Conservation (phyloP, 1,140 invertebrate species). For the Tetraneura akinire region DNA sequence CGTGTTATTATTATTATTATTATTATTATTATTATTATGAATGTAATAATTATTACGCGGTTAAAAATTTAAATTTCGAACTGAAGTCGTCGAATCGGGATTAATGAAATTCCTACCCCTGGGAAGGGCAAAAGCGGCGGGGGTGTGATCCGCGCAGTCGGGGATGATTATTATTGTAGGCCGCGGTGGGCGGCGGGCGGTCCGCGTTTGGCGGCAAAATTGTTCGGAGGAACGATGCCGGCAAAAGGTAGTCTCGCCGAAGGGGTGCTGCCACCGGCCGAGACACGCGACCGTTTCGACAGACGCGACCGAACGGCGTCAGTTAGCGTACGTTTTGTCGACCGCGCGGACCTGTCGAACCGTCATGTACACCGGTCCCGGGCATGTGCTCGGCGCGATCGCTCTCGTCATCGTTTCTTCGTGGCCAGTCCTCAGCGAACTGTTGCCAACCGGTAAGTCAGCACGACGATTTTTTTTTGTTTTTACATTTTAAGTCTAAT, state of each 20-base stretch:
- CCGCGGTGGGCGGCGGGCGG: not conserved
- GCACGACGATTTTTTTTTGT: too few relatives aligned
- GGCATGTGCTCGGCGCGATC: conserved; percentile 35
- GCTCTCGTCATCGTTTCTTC: not conserved
- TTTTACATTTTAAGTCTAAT: too few relatives aligned
- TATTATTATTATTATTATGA: not conserved
- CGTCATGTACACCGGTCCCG: conserved; percentile 13
- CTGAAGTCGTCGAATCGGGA: too few relatives aligned
- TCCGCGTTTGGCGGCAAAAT: conserved; percentile 18
- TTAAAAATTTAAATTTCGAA: too few relatives aligned
- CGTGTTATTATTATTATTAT: not conserved
- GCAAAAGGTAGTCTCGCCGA: not conserved
- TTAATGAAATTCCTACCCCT: too few relatives aligned
- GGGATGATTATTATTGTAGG: not conserved
- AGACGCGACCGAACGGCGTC: not conserved
- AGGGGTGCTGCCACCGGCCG: not conserved
- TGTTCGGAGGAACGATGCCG: not conserved
- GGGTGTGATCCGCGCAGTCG: conserved; percentile 14
- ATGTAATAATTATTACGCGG: too few relatives aligned
- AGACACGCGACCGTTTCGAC: conserved; percentile 25
- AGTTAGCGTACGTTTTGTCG: conserved; percentile 23
- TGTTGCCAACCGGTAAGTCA: not conserved
- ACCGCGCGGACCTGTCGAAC: conserved; percentile 19
- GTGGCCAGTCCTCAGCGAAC: not conserved
- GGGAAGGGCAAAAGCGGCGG: not conserved